Conservation (phyloP, 2,113 vertebrate genomes). For the Nanger granti region DNA sequence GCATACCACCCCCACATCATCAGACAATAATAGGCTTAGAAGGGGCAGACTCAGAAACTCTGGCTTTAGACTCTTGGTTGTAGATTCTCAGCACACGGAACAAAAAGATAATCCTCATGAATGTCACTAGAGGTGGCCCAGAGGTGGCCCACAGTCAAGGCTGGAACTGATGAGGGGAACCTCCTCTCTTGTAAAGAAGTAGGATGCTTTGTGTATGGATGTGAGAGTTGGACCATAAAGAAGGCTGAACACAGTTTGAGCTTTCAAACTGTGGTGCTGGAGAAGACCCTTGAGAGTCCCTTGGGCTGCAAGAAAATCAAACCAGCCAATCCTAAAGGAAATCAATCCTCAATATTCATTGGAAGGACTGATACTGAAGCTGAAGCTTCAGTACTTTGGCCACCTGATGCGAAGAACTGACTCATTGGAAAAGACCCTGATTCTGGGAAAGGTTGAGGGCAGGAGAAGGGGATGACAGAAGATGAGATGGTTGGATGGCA, state of each 20-base stretch:
- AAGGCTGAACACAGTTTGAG: not conserved
- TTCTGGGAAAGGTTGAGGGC: not conserved
- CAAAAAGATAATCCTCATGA: not conserved
- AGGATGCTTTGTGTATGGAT: not conserved
- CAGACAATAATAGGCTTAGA: not conserved
- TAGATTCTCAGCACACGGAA: not conserved
- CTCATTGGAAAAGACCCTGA: not conserved
- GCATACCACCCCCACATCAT: not conserved
- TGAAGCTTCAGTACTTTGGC: not conserved
- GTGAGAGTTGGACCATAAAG: not conserved
- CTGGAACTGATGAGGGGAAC: not conserved
- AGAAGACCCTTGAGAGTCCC: not conserved
- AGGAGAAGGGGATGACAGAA: not conserved
- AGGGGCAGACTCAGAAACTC: not conserved
- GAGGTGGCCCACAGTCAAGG: not conserved
- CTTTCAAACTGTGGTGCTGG: not conserved
- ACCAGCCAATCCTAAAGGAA: not conserved
- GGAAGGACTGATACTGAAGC: not conserved
- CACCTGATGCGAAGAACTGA: not conserved
- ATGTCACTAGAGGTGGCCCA: not conserved
- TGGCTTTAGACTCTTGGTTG: not conserved
- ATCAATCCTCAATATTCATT: not conserved
- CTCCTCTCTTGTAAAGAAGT: not conserved
- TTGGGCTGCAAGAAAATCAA: not conserved
- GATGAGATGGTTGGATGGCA: not conserved